Conservation (phyloP, 2,888 invertebrate species). For the Acanthopleura granulata region DNA sequence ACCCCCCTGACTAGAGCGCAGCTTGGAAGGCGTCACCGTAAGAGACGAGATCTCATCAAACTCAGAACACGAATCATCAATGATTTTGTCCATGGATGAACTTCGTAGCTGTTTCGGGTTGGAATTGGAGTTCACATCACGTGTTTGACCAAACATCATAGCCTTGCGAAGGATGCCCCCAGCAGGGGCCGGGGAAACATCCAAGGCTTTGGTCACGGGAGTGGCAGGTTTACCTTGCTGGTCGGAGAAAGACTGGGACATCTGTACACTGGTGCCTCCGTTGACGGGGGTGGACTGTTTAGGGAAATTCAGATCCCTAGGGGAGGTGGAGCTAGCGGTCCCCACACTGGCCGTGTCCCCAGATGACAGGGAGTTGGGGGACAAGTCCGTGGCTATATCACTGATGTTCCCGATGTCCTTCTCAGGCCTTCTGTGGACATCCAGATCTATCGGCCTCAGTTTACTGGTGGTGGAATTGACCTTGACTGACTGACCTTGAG, state of each 20-base stretch:
- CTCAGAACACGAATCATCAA: not conserved
- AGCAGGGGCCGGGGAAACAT: not conserved
- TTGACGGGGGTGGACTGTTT: constrained; percentile 6
- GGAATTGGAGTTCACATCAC: not conserved
- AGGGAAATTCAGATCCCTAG: not conserved
- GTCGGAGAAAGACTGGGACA: too few species aligned
- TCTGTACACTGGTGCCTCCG: not conserved
- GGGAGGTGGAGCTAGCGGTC: constrained; percentile 21
- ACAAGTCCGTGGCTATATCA: too few species aligned
- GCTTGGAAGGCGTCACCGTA: constrained; percentile 14
- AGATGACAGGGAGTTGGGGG: too few species aligned
- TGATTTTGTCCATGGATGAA: not conserved
- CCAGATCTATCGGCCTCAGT: too few species aligned
- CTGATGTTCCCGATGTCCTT: too few species aligned
- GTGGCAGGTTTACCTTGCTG: not conserved
- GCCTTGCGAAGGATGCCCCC: not conserved
- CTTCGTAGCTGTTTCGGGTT: not conserved
- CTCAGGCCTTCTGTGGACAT: too few species aligned
- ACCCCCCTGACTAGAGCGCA: constrained; percentile 10
- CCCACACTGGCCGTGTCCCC: constrained; percentile 45
- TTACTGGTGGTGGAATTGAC: too few species aligned
- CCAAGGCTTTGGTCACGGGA: not conserved
- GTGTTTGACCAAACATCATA: not conserved
- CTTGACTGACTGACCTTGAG: too few species aligned
- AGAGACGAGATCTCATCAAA: constrained; percentile 10